A percentile compares a stretch with the other conserved stretches of the same genome.
These are phyloP conservation scores for Brachionus sp. DNA, from an alignment of 1,140 invertebrate species.

Conservation along the genomic window DNA sequence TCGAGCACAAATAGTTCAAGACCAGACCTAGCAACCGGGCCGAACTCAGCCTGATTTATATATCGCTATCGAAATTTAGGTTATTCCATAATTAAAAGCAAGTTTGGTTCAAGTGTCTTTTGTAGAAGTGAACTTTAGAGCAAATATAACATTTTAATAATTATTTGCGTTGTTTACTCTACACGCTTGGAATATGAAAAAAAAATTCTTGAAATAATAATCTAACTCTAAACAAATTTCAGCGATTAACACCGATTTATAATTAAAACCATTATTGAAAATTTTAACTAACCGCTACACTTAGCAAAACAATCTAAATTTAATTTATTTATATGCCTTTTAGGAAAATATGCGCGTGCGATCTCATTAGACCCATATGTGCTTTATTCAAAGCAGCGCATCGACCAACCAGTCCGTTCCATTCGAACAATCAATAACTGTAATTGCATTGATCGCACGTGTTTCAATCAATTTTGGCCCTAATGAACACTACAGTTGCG, in stretches of 20 bases:
- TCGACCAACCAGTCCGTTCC: neutral
- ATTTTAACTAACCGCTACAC: neutral
- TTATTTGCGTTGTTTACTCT: neutral
- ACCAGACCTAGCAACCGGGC: neutral
- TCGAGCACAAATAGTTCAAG: neutral
- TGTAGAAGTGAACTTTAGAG: neutral
- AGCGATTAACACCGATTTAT: neutral
- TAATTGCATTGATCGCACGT: too few relatives aligned
- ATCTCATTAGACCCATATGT: neutral
- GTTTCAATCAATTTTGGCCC: too few relatives aligned
- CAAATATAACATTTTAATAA: slow-evolving; percentile 12
- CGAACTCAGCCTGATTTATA: neutral
- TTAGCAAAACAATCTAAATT: neutral
- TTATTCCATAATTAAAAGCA: neutral
- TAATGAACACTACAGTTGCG: too few relatives aligned
- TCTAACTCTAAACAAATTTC: neutral
- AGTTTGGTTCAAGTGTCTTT: neutral
- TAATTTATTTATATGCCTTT: neutral
- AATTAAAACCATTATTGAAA: neutral
- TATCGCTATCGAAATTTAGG: neutral
- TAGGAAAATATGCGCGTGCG: neutral
- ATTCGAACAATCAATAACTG: neutral
- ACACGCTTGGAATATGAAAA: neutral
- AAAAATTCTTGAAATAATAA: neutral
- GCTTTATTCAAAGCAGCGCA: neutral